These are phyloP conservation scores for Acrocephalus arundinaceus DNA, from an alignment of 2,113 vertebrate species.

Conservation along the genomic window DNA sequence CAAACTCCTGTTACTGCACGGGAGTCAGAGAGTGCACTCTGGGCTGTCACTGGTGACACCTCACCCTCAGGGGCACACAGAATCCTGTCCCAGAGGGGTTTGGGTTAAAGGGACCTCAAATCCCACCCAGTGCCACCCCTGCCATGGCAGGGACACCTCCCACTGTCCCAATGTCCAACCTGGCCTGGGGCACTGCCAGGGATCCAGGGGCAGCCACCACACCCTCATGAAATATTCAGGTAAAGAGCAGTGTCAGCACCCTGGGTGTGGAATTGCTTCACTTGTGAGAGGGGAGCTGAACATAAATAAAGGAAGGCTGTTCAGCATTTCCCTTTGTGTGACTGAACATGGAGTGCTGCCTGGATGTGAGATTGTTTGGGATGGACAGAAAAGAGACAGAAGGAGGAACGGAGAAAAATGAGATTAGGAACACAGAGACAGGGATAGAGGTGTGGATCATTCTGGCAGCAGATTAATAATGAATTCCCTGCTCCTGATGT, in stretches of 20 bases:
- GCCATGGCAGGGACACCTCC: neutral
- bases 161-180: fast-evolving
- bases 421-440: neutral
- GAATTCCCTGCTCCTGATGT: neutral
- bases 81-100: neutral
- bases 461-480: neutral
- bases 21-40: neutral
- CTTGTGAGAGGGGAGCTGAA: neutral
- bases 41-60: neutral
- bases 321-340: neutral
- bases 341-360: neutral
- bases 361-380: neutral
- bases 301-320: too few relatives aligned
- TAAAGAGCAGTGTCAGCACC: neutral
- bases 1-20: neutral
- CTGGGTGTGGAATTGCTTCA: neutral
- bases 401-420: neutral
- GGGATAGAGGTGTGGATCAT: neutral
- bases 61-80: neutral
- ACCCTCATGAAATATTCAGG: neutral
- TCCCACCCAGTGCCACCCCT: neutral
- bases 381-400: neutral
- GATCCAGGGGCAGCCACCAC: neutral
- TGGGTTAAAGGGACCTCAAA: neutral
- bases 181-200: neutral